These are phyloP conservation scores for Morpho achilles DNA, from an alignment of 2,888 invertebrate genomes.

Conservation along the genomic window DNA sequence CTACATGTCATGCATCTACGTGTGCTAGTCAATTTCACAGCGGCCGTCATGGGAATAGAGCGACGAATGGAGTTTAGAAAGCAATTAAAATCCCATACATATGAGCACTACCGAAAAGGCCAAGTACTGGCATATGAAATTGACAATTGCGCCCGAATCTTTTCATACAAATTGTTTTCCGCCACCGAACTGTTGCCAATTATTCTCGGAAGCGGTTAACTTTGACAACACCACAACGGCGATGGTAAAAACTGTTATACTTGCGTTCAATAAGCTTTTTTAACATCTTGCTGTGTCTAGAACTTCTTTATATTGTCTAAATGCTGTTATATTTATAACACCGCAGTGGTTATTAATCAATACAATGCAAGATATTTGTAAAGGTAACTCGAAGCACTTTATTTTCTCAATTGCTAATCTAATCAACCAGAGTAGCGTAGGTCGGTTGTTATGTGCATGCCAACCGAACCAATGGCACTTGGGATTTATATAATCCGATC, in stretches of 20 bases:
- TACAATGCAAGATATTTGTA: too few relatives aligned
- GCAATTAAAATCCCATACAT: slow-evolving; percentile 71
- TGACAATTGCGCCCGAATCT: slow-evolving; percentile 46
- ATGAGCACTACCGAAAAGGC: slow-evolving; percentile 39
- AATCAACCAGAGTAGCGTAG: too few relatives aligned
- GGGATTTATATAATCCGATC: too few relatives aligned
- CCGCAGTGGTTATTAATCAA: too few relatives aligned
- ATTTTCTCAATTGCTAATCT: too few relatives aligned
- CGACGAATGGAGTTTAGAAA: slow-evolving; percentile 73
- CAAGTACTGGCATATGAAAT: slow-evolving; percentile 59
- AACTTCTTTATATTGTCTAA: slow-evolving; percentile 22
- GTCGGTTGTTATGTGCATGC: too few relatives aligned
- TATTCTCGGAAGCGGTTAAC: slow-evolving; percentile 41
- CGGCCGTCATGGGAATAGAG: slow-evolving; percentile 74
- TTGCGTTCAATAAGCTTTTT: slow-evolving; percentile 26
- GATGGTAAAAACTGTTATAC: slow-evolving; percentile 28
- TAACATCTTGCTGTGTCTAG: slow-evolving; percentile 21
- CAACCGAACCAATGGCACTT: too few relatives aligned
- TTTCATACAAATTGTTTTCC: slow-evolving; percentile 33
- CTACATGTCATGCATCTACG: slow-evolving; percentile 78
- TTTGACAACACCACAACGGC: slow-evolving; percentile 39
- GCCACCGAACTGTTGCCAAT: slow-evolving; percentile 13
- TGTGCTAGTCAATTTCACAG: slow-evolving; percentile 75
- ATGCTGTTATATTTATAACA: slow-evolving; percentile 28
- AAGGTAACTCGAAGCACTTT: too few relatives aligned